phyloP scores from a whole-genome alignment of 2,113 vertebrate genomes.

The Proteles cristata region DNA sequence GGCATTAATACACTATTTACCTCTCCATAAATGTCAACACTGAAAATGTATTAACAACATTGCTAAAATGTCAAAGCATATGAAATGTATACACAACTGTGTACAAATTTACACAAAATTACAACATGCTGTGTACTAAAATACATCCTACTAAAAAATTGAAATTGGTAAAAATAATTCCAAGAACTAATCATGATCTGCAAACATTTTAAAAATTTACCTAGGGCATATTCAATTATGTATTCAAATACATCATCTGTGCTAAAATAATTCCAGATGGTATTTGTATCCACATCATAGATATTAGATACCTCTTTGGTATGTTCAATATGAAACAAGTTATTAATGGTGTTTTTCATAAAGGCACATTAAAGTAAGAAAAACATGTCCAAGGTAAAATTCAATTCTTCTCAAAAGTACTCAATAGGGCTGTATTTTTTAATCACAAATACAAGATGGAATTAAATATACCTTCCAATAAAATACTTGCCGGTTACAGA shows the following conservation, averaged over 20 bases:
- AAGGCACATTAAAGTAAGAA: constrained; percentile 76
- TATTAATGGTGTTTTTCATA: constrained; percentile 73
- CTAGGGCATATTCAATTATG: constrained; percentile 76
- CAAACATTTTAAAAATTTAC: constrained; percentile 72
- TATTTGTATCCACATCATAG: constrained; percentile 23
- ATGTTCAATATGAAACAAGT: constrained; percentile 80
- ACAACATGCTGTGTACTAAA: constrained; percentile 83
- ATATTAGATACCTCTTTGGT: constrained; percentile 81
- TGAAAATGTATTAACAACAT: constrained; percentile 85
- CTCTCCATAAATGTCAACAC: constrained; percentile 85
- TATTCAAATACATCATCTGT: constrained; percentile 75
- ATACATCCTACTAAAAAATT: constrained; percentile 80
- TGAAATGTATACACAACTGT: constrained; percentile 82
- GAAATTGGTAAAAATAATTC: constrained; percentile 80
- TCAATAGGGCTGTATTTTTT: constrained; percentile 70
- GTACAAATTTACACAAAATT: constrained; percentile 86
- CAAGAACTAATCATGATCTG: constrained; percentile 74
- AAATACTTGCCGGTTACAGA: constrained; percentile 64
- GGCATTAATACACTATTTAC: constrained; percentile 86
- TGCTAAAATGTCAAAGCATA: constrained; percentile 83
- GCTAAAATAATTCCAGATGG: constrained; percentile 63
- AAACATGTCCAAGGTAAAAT: constrained; percentile 64
- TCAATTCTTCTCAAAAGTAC: constrained; percentile 60
- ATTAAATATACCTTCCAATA: constrained; percentile 51
- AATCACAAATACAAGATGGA: constrained; percentile 57